Evolutionary conservation across 1,140 invertebrate species (phyloP), one percentile per base, ranked within the genome.

Genomic region (Plutomurus gul): DNA sequence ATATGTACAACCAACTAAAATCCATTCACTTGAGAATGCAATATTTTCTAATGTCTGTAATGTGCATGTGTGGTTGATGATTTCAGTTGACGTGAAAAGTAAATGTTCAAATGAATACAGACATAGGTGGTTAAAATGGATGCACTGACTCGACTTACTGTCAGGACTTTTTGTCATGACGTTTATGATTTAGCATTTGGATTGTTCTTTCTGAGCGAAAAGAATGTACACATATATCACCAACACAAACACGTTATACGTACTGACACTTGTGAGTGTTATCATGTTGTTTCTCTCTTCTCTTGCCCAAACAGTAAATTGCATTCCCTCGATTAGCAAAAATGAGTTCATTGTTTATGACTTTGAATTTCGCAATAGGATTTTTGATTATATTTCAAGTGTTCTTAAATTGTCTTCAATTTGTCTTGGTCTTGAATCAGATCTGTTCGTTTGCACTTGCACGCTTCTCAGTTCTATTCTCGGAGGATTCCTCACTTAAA

Each of bases 261-360:
- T n/a, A n/a, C n/a, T n/a, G n/a, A n/a, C n/a, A n/a, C n/a, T n/a
- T n/a, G n/a, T n/a, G n/a, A n/a, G n/a, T n/a, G n/a, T n/a, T n/a
- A n/a, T n/a, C n/a, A n/a, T n/a, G n/a, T n/a, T n/a, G n/a, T n/a
- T n/a, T n/a, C n/a, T n/a, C n/a, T n/a, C n/a, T n/a, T n/a, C n/a
- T n/a, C 47, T 8, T 22, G 18, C 47, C 18, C 20, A 51, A 49
- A 49, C 47, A 46, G n/a, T n/a, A n/a, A n/a, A n/a, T n/a, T 18
- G 20, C 43, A 51, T 51, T 51, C 47, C 47, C 47, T 51, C 47
- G 18, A 51, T 51, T 51, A 51, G 20, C 20, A 8, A 51, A 51
- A 51, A 22, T 22, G 47, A 51, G 47, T 51, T 51, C 47, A 51
- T 51, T 51, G 47, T 51, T 51, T 51, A 51, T 51, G 47, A 51